These are phyloP conservation scores for Beris chalybata DNA, from an alignment of 2,888 invertebrate genomes.

Conservation along the genomic window DNA sequence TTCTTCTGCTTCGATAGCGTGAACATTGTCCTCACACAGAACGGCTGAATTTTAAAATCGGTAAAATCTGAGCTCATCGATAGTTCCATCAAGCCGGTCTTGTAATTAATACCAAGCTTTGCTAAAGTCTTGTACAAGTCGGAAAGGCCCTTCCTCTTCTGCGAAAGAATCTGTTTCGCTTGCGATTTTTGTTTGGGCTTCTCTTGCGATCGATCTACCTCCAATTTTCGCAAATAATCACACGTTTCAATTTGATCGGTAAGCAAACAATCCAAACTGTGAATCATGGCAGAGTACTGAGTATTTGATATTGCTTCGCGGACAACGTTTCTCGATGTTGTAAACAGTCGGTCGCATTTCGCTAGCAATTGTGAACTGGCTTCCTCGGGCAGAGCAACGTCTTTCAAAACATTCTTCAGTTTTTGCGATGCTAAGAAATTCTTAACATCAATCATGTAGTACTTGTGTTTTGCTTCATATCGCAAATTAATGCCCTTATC, in stretches of 20 bases:
- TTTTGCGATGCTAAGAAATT: conserved; percentile 51
- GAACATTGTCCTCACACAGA: conserved; percentile 66
- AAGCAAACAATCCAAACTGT: conserved; percentile 67
- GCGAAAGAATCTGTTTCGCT: conserved; percentile 78
- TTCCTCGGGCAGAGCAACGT: not conserved
- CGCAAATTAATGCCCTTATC: conserved; percentile 50
- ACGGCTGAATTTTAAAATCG: conserved; percentile 67
- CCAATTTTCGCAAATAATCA: conserved; percentile 67
- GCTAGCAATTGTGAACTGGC: conserved; percentile 42
- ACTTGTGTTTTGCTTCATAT: conserved; percentile 49
- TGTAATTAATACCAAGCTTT: conserved; percentile 77
- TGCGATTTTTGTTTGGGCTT: conserved; percentile 76
- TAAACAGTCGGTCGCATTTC: conserved; percentile 58
- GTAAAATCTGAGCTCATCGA: conserved; percentile 60
- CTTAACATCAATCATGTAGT: conserved; percentile 49
- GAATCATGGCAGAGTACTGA: conserved; percentile 64
- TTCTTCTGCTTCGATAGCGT: conserved; percentile 61
- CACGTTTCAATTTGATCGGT: conserved; percentile 68
- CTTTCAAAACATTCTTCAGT: conserved; percentile 36
- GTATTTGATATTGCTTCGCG: conserved; percentile 63
- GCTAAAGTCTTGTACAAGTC: conserved; percentile 82
- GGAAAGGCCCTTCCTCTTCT: conserved; percentile 81
- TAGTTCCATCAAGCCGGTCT: conserved; percentile 71
- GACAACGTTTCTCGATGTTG: conserved; percentile 67
- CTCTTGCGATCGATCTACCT: conserved; percentile 58